Percentiles rank a stretch among this genome's conserved stretches.
Conservation (phyloP, 2,113 vertebrate species). For the Podilymbus podiceps region DNA sequence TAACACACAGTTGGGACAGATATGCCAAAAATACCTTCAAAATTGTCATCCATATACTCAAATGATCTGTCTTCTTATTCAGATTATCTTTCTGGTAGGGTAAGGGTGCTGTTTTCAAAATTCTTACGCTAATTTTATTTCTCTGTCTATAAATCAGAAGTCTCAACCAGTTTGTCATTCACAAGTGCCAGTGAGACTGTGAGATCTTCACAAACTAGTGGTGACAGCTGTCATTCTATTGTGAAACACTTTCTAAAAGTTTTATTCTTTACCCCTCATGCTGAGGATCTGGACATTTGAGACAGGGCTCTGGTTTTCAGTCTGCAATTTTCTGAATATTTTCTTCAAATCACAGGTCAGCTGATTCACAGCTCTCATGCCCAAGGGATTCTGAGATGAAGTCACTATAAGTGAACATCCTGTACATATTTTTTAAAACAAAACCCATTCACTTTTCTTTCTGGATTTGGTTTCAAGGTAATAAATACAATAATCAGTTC, state of each 20-base stretch:
- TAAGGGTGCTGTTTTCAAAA: constrained; percentile 17
- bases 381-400: constrained; percentile 47
- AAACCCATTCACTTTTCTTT: not conserved
- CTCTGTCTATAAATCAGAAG: constrained; percentile 12
- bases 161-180: constrained; percentile 26
- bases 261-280: constrained; percentile 61
- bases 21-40: constrained; percentile 32
- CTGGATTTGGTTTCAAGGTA: constrained; percentile 9
- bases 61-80: not conserved
- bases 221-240: constrained; percentile 62
- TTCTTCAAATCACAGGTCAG: constrained; percentile 33
- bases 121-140: constrained; percentile 43
- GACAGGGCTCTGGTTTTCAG: constrained; percentile 34
- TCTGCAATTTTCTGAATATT: constrained; percentile 58
- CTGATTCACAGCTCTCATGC: not conserved
- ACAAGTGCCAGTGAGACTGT: not conserved
- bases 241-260: constrained; percentile 54
- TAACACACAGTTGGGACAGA: constrained; percentile 10
- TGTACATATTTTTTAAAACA: not conserved
- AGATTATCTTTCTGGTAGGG: not conserved
- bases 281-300: constrained; percentile 51
- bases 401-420: not conserved
- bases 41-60: not conserved
- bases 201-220: not conserved
- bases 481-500: not conserved